Conservation (phyloP, 2,888 invertebrate species). For the Steinernema hermaphroditum region DNA sequence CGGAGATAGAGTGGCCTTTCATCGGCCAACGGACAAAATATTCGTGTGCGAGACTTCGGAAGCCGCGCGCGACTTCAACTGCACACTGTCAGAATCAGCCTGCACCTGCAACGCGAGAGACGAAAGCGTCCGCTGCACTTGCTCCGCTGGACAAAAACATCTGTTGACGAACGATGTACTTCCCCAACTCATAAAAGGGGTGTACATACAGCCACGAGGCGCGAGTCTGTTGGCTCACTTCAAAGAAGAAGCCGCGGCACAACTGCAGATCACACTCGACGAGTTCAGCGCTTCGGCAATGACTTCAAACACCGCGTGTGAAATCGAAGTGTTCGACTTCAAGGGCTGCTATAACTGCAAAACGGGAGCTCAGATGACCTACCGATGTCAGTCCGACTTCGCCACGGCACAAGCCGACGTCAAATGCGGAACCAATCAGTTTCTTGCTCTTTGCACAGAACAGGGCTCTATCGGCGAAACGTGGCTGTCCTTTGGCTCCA, state of each 20-base stretch:
- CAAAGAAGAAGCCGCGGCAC: not conserved
- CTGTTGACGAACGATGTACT: not conserved
- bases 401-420: not conserved
- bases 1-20: not conserved
- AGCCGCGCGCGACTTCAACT: not conserved
- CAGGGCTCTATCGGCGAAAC: not conserved
- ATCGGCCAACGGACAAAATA: not conserved
- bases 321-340: not conserved
- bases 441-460: not conserved
- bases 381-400: not conserved
- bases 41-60: not conserved
- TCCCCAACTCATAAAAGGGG: not conserved
- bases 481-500: not conserved
- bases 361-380: not conserved
- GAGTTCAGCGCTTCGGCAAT: not conserved
- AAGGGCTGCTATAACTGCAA: not conserved
- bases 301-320: not conserved
- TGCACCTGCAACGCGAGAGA: slow-evolving; percentile 19
- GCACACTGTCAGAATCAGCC: not conserved
- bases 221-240: not conserved
- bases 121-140: not conserved
- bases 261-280: not conserved
- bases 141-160: not conserved
- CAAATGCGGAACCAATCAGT: not conserved
- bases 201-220: not conserved